phyloP scores from a whole-genome alignment of 2,797 vertebrate species.

The Gobio occitaniae region DNA sequence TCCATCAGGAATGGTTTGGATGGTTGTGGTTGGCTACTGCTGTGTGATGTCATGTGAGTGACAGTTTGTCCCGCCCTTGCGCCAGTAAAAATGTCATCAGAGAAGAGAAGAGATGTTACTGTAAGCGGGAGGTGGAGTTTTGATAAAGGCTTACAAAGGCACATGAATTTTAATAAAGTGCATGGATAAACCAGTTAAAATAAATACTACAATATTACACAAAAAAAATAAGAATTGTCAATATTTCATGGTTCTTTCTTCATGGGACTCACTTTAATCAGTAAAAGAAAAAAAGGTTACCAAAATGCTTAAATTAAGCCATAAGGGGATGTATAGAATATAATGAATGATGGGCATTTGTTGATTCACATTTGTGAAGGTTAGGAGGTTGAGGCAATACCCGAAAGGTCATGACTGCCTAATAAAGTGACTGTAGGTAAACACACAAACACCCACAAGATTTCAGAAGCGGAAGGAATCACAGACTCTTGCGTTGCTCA shows the following conservation, averaged over 20 bases:
- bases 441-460: neutral
- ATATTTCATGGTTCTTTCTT: neutral
- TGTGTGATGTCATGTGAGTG: neutral
- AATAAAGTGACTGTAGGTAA: neutral
- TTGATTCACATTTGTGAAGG: neutral
- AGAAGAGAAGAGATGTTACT: too few relatives aligned
- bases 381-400: neutral
- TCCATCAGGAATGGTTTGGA: too few relatives aligned
- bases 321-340: neutral
- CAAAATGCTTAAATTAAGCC: neutral
- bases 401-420: constrained; percentile 12
- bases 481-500: neutral
- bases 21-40: neutral
- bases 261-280: neutral
- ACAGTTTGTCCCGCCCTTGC: neutral
- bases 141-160: too few relatives aligned
- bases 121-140: too few relatives aligned
- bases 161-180: too few relatives aligned
- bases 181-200: too few relatives aligned
- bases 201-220: too few relatives aligned
- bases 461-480: neutral
- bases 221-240: neutral
- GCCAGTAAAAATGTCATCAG: too few relatives aligned
- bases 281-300: too few relatives aligned
- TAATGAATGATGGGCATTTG: neutral